These are phyloP conservation scores for Gopherus flavomarginatus DNA, from an alignment of 2,113 vertebrate species.

Conservation along the genomic window DNA sequence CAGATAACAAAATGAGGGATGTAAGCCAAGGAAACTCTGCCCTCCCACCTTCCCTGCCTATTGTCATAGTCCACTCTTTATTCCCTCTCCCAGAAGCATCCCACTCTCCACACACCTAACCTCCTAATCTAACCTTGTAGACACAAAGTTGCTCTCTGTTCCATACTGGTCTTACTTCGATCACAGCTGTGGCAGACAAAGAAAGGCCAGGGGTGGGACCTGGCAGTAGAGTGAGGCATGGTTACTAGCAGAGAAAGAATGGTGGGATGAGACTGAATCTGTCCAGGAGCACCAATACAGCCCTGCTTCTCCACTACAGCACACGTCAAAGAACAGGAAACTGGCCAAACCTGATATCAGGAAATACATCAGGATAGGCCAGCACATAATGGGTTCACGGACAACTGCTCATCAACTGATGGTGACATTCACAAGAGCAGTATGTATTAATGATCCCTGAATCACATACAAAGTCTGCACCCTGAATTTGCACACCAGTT, in stretches of 20 bases:
- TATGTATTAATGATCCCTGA: background rate
- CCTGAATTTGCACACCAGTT: background rate
- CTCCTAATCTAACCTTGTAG: background rate
- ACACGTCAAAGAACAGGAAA: background rate
- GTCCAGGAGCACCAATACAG: background rate
- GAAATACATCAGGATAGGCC: background rate
- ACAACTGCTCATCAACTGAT: background rate
- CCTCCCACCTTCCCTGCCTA: background rate
- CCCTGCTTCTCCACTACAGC: background rate
- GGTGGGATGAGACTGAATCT: background rate
- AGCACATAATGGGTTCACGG: rapidly evolving
- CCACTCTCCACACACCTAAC: background rate
- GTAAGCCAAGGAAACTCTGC: background rate
- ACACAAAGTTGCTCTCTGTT: background rate
- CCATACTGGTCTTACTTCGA: background rate
- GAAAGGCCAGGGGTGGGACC: background rate
- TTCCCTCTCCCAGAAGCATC: background rate
- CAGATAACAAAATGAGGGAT: background rate
- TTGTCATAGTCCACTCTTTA: background rate
- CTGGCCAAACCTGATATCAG: background rate
- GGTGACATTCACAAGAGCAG: background rate
- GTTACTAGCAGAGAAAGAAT: background rate
- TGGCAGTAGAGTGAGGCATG: background rate
- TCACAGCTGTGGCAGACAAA: background rate
- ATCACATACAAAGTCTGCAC: background rate